Evolutionary conservation across 2,113 vertebrate species (phyloP), one percentile per base, ranked within the genome.

Genomic region (Neodon shergylaensis): DNA sequence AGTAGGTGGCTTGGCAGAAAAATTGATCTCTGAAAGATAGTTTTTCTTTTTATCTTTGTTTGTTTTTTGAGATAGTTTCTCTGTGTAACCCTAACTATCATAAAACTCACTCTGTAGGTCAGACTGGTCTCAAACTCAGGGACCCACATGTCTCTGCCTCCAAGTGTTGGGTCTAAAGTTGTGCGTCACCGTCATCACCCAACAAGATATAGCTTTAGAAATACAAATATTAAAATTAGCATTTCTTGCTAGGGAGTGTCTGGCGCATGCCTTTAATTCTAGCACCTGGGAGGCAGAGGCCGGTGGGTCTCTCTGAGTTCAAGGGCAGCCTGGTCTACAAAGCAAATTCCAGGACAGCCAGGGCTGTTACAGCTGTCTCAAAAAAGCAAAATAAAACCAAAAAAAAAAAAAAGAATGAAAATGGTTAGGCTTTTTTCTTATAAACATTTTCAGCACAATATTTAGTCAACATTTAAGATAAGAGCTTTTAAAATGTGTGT

Each of bases 391-490:
- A 58, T 58, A 58, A 58, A 58, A 58, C 58, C 1, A 65, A 16
- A 76, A 44, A 44, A 22, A n/a, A 47, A 49, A 49, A 49, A 49
- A 49, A 5, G 73, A 42, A 58, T 89, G 36, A 92, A n/a, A 36
- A 92, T 81, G 13, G 6, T 65, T 63, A 86, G 39, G 2, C 17
- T 93, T 88, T 97, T 83, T 84, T 79, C 36, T 93, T 90, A 68
- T 78, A 76, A 72, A 58, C 33, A 42, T 81, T 84, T 90, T 87
- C 66, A 73, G 17, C 52, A 81, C 8, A 82, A 3, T 86, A 52
- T 63, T 96, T 76, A 90, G 28, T 91, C 73, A 87, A 28, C 52
- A 96, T 17, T 94, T 90, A 84, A 90, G 79, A 78, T 77, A 10
- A 47, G 0, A 58, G 17, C 26, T 10, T 81, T 70, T 95, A 88